Evolutionary conservation across 2,113 vertebrate species (phyloP).

Genomic region (Dolichotis patagonum): DNA sequence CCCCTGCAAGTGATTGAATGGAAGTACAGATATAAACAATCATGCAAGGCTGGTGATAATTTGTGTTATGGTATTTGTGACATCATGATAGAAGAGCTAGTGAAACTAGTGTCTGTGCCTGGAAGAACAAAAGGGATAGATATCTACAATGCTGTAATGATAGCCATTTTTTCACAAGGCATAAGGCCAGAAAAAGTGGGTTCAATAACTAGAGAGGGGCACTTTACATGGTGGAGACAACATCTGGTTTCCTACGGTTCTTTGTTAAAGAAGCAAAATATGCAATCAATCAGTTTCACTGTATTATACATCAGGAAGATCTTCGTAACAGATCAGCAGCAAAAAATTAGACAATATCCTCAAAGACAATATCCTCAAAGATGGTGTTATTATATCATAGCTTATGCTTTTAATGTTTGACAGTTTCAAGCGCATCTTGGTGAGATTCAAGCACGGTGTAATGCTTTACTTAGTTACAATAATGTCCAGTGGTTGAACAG

Average conservation of each 20-base stretch:
- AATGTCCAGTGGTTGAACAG: background rate
- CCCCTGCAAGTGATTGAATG: background rate
- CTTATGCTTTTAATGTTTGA: background rate
- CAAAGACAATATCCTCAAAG: background rate
- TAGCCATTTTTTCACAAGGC: background rate
- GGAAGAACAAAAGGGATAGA: background rate
- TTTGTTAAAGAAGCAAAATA: background rate
- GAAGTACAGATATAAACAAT: background rate
- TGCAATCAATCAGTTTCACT: background rate
- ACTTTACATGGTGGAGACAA: background rate
- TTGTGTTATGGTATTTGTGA: background rate
- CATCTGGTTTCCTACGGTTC: background rate
- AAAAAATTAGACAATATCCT: background rate
- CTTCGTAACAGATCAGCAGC: background rate
- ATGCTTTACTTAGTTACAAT: background rate
- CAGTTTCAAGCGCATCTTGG: background rate
- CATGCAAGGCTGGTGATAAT: background rate
- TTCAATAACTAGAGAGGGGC: background rate
- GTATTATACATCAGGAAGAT: background rate
- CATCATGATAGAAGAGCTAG: background rate
- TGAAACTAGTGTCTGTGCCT: background rate
- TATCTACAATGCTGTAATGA: background rate
- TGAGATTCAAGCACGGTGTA: background rate
- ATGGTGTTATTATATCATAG: background rate
- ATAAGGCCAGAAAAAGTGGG: background rate